phyloP scores from a whole-genome alignment of 1,140 invertebrate genomes.

The Caenorhabditis elegans region WBcel235 BX284602.5:15040501-15041000 shows the following conservation, averaged over 20 bases:
- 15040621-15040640: conserved; percentile 68
- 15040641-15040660: conserved; percentile 58
- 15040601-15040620: conserved; percentile 52
- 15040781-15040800: conserved; percentile 38
- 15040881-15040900: no score
- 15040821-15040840: no score
- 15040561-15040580: conserved; percentile 59
- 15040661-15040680: conserved; percentile 37
- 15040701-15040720: conserved; percentile 46
- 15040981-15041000: no score
- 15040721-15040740: not conserved
- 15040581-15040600: conserved; percentile 56
- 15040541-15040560: conserved; percentile 49
- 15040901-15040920: no score
- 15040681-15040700: conserved; percentile 46
- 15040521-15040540: conserved; percentile 50
- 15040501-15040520: conserved; percentile 53
- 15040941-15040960: no score
- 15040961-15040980: no score
- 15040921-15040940: no score
- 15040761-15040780: conserved; percentile 38
- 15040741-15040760: not conserved
- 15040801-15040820: no score
- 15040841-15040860: no score
- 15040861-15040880: no score